Conservation (phyloP, 2,888 invertebrate genomes). For the Melinaea marsaeus region DNA sequence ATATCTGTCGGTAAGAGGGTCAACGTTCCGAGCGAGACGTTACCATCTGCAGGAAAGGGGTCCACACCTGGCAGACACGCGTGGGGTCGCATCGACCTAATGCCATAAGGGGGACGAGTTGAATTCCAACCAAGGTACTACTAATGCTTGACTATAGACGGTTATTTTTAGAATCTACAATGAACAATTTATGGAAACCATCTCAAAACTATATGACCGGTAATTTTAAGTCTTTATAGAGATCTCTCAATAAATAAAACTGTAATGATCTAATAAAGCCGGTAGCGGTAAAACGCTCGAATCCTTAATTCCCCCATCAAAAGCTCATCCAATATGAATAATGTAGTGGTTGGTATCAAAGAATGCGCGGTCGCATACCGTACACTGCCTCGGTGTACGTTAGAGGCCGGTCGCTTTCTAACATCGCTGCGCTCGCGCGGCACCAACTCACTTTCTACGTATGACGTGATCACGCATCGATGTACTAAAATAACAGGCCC, state of each 20-base stretch:
- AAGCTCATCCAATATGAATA: background rate
- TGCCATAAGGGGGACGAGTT: constrained; percentile 49
- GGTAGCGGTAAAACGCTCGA: background rate
- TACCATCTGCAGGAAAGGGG: constrained; percentile 61
- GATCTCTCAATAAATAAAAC: no score
- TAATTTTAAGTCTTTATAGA: no score
- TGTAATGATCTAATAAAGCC: background rate
- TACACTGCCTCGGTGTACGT: constrained; percentile 51
- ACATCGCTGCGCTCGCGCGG: constrained; percentile 64
- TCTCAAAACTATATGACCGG: no score
- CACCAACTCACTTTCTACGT: constrained; percentile 74
- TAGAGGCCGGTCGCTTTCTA: constrained; percentile 68
- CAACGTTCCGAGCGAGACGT: constrained; percentile 40
- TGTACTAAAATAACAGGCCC: constrained; percentile 22
- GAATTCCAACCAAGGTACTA: constrained; percentile 30
- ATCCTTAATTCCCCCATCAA: constrained; percentile 5
- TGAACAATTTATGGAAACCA: background rate
- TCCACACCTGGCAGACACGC: constrained; percentile 62
- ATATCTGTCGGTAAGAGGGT: constrained; percentile 36
- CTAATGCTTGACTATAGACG: background rate
- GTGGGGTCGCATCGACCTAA: constrained; percentile 57
- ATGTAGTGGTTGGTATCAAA: background rate
- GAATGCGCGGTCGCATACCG: constrained; percentile 41
- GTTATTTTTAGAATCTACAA: background rate
- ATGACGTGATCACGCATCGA: constrained; percentile 41